Base-by-base conservation (phyloP, 2,888 invertebrate genomes). In the Scaptomyza reducta region DNA sequence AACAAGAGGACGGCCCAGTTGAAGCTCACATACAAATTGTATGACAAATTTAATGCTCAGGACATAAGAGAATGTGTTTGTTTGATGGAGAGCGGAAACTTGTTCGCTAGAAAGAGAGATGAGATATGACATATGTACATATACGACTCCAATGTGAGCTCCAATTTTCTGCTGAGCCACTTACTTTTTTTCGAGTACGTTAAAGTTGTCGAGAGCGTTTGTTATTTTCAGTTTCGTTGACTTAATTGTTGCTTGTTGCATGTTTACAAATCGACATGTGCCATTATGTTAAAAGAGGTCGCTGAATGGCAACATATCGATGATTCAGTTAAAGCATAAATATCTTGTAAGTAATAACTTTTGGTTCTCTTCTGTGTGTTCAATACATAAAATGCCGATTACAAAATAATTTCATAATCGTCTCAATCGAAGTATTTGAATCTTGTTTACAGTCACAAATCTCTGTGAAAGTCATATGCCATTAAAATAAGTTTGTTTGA, bases 111-210 rank as follows among this genome's bases (percentile, higher is more conserved):
- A 33, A 33, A 35, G n/a, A 49, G 35, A 49, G 49, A 18, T n/a
- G 9, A 9, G 11, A 35, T n/a, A 35, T 18, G 13, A 49, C 22
- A 7, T 14, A 14, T 14, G 14, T 14, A 35, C 29, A 46, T 10
- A 11, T 22, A 50, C 45, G 59, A 68, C 54, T 74, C 74, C 56
- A 58, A 54, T 59, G 67, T 29, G 25, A 41, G 75, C 70, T 74
- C 58, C 57, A 65, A 47, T 69, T 74, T 68, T 70, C 38, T 65
- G 74, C 74, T 74, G 74, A 74, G 76, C 71, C 53, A 53, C n/a
- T 53, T 55, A 56, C 9, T 62, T 72, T 73, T 62, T 55, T 53
- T 41, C 11, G 46, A 54, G 40, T 70, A 38, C 61, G 54, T 33
- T 72, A 4, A 49, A 50, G 46, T 53, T 33, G 42, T 14, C 38